Base-by-base conservation (phyloP, 2,888 invertebrate species). In the Oxyscelio sp. region DNA sequence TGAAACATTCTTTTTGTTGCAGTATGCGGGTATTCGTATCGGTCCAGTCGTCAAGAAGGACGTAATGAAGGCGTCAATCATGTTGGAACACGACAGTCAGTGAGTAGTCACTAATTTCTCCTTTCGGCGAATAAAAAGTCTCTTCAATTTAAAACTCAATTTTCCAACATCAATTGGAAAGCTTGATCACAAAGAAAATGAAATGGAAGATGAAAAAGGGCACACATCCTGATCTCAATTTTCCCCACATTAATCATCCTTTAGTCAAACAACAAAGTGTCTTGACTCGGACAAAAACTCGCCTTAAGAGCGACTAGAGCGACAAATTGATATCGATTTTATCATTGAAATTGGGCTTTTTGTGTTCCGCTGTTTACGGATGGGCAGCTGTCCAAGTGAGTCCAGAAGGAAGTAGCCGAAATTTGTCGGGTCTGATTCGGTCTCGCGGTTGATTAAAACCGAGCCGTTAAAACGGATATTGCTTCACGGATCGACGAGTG, bases 1-100 rank as follows among this genome's bases (percentile, higher is more conserved):
- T n/a, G n/a, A n/a, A n/a, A n/a, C n/a, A n/a, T n/a, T n/a, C n/a
- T 27, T 27, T 70, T 27, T 90, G 87, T 96, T 96, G 45, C 96
- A 99, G 98, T 99, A 99, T 94, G 97, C 98, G 54, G 99, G 99
- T 74, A 99, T 99, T 93, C 97, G 99, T 91, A 99, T 99, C 95
- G 99, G 99, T 13, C 99, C 99, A 31, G 99, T 99, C 70, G 99
- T 99, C 90, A 99, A 99, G 95, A 98, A 98, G 93, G 99, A 99
- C 95, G 99, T 99, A 50, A 99, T 99, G 98, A 99, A 98, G 94
- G 99, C 99, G 19, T 99, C 99, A n/a, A 98, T 98, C 88, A 99
- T 99, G 99, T 95, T 99, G 95, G 99, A 99, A 94, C 99, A 99
- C 94, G 99, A 99, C 92, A 96, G 97, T 80, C 98, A 98, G 96